Percentiles rank a stretch among this genome's conserved stretches.
phyloP scores from a whole-genome alignment of 2,888 invertebrate genomes.

The Tyria jacobaeae region DNA sequence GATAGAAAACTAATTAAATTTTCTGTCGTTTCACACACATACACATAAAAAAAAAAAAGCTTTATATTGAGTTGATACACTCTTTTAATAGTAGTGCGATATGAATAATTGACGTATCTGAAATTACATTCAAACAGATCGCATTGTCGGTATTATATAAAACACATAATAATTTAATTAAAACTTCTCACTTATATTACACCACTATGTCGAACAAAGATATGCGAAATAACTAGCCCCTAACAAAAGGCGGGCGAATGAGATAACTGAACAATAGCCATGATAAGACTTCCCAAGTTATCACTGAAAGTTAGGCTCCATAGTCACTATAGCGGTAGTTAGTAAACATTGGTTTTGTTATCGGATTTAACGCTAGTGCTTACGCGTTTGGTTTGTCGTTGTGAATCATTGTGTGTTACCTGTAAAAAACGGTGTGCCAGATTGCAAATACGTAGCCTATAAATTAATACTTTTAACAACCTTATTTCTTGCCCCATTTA shows the following conservation, averaged over 20 bases:
- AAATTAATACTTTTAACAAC: too few species aligned
- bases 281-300: slow-evolving; percentile 13
- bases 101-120: too few species aligned
- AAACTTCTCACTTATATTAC: slow-evolving; percentile 1
- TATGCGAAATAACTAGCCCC: slow-evolving; percentile 9
- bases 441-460: too few species aligned
- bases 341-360: background rate
- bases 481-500: too few species aligned
- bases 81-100: too few species aligned
- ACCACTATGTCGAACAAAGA: background rate
- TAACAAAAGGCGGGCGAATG: slow-evolving; percentile 1
- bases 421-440: too few species aligned
- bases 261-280: slow-evolving; percentile 15
- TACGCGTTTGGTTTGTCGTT: too few species aligned
- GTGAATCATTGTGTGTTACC: too few species aligned
- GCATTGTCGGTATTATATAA: background rate
- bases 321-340: slow-evolving; percentile 1
- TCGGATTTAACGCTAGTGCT: background rate
- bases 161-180: background rate
- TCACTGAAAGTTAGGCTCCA: slow-evolving; percentile 5
- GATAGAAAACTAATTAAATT: too few species aligned
- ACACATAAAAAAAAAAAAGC: too few species aligned
- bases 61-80: too few species aligned
- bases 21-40: too few species aligned
- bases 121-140: background rate